A percentile compares a stretch with the other conserved stretches of the same genome.
Evolutionary conservation across 2,797 vertebrate species (phyloP).

Genomic region (Alfaro cultratus): DNA sequence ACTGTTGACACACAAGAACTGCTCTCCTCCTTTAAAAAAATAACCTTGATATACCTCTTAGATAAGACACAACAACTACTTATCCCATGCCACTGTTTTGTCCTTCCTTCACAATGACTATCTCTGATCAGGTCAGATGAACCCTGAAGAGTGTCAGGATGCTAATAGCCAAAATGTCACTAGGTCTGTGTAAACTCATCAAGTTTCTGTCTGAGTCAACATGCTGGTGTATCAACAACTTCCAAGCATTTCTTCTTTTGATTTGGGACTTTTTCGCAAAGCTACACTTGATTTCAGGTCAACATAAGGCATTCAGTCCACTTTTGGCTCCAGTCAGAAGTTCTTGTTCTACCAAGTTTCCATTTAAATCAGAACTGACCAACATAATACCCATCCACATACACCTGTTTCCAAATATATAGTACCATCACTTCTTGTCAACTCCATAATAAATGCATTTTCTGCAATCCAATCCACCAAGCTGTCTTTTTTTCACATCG

Average conservation of each 20-base stretch:
- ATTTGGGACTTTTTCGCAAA: background rate
- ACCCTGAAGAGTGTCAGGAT: background rate
- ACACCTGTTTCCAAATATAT: slow-evolving; percentile 39
- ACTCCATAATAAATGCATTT: slow-evolving; percentile 36
- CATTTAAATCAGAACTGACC: slow-evolving; percentile 39
- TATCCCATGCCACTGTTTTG: background rate
- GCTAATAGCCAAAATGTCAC: background rate
- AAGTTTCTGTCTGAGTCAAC: background rate
- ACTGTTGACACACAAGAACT: background rate
- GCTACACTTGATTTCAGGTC: background rate
- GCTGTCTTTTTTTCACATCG: slow-evolving; percentile 40
- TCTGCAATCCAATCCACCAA: slow-evolving; percentile 36
- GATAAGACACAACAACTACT: background rate
- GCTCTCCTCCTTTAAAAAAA: slow-evolving; percentile 3
- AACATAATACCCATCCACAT: slow-evolving; percentile 30
- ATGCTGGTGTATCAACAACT: background rate
- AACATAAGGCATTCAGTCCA: background rate
- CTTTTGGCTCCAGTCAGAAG: slow-evolving; percentile 34
- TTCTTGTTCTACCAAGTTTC: slow-evolving; percentile 36
- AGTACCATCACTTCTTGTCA: slow-evolving; percentile 20
- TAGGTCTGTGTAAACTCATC: background rate
- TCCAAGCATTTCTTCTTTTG: background rate
- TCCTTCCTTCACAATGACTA: background rate
- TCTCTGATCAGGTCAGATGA: background rate
- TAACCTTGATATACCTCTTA: background rate